phyloP scores from a whole-genome alignment of 2,888 invertebrate genomes.

The Cylloceria caligata region DNA sequence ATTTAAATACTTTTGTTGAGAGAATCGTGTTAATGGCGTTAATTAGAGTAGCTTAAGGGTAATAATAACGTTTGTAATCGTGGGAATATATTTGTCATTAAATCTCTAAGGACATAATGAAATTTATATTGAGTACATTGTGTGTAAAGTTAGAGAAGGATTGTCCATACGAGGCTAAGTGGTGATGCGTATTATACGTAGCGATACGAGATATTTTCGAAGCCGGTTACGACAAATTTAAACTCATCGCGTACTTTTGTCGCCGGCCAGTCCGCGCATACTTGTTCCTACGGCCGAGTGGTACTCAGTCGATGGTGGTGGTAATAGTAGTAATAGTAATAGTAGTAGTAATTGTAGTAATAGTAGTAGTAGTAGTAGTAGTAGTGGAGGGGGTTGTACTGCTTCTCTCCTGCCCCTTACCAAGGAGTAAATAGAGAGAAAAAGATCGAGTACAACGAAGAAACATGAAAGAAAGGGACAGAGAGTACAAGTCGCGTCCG shows the following conservation, averaged over 20 bases:
- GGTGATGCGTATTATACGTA: background rate
- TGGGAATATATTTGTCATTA: too few relatives aligned
- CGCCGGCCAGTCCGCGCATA: constrained; percentile 34
- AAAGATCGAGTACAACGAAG: background rate
- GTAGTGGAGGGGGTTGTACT: background rate
- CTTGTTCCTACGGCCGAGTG: constrained; percentile 18
- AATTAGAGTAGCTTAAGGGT: too few relatives aligned
- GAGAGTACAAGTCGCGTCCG: constrained; percentile 62
- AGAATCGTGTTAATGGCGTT: too few relatives aligned
- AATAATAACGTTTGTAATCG: too few relatives aligned
- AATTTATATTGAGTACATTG: background rate
- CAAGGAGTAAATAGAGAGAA: constrained; percentile 7
- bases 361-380: too few relatives aligned
- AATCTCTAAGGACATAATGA: too few relatives aligned
- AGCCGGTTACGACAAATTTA: constrained; percentile 49
- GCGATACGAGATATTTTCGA: constrained; percentile 30
- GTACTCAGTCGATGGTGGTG: constrained; percentile 12
- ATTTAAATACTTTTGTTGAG: too few relatives aligned
- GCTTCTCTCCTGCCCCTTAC: background rate
- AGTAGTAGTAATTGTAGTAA: too few relatives aligned
- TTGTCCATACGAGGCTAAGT: background rate
- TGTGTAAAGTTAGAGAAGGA: background rate
- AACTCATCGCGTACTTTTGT: constrained; percentile 52
- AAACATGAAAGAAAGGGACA: constrained; percentile 18
- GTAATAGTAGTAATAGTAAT: too few relatives aligned